These are phyloP conservation scores for Procapra przewalskii DNA, from an alignment of 2,113 vertebrate species.

Conservation along the genomic window DNA sequence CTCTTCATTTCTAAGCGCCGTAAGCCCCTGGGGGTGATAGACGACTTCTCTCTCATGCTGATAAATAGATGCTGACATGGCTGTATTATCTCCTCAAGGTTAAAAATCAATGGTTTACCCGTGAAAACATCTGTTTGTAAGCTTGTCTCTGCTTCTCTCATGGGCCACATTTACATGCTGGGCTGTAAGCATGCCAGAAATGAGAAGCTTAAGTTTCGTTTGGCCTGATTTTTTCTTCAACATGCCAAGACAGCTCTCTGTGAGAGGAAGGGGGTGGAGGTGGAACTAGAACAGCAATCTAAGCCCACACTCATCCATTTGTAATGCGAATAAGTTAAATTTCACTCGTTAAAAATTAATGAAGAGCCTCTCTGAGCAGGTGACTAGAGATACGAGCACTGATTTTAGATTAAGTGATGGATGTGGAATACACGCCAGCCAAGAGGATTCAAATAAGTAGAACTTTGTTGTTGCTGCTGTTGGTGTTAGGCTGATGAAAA, in stretches of 20 bases:
- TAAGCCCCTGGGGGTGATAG: constrained; percentile 63
- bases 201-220: constrained; percentile 21
- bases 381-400: constrained; percentile 32
- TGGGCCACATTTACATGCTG: constrained; percentile 53
- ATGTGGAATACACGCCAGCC: constrained; percentile 14
- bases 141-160: constrained; percentile 13
- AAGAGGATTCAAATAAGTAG: neutral
- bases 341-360: constrained; percentile 47
- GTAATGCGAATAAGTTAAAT: constrained; percentile 33
- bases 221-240: constrained; percentile 54
- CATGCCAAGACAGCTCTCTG: neutral
- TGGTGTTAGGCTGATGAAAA: neutral
- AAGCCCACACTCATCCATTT: constrained; percentile 21
- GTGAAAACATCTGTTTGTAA: constrained; percentile 68
- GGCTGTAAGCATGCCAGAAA: constrained; percentile 50
- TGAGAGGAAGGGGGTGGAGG: neutral
- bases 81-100: constrained; percentile 69
- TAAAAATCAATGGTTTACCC: constrained; percentile 71
- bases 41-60: constrained; percentile 63
- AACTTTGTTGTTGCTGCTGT: neutral
- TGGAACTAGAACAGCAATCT: neutral
- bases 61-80: constrained; percentile 63
- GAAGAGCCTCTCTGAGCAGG: constrained; percentile 23
- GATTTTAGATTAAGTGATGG: constrained; percentile 51
- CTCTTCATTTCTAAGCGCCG: constrained; percentile 43